Conservation (phyloP, 1,140 invertebrate species). For the Apis cerana region DNA sequence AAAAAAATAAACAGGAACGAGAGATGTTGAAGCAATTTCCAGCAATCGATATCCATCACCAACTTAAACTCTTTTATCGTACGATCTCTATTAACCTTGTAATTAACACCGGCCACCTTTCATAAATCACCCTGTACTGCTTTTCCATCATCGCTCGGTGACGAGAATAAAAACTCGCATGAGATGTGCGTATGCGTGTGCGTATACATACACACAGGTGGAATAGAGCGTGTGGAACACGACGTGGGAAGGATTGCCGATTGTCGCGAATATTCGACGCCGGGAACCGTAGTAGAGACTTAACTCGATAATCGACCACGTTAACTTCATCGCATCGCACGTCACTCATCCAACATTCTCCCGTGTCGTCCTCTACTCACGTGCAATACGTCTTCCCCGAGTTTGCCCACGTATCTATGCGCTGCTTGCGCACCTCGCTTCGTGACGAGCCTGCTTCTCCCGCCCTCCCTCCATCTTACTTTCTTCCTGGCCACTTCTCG, state of each 20-base stretch:
- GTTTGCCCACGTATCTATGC: constrained; percentile 58
- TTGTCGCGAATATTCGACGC: background rate
- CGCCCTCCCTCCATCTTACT: too few species aligned
- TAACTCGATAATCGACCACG: constrained; percentile 69
- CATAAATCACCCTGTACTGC: background rate
- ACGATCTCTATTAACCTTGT: background rate
- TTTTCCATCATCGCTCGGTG: background rate
- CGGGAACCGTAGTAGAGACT: constrained; percentile 2
- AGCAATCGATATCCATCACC: background rate
- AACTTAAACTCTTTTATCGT: constrained; percentile 9
- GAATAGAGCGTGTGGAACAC: background rate
- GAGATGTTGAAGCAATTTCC: background rate
- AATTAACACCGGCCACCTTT: background rate
- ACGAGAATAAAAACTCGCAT: background rate
- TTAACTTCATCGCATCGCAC: constrained; percentile 68
- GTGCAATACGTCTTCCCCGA: constrained; percentile 69
- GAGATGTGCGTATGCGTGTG: too few species aligned
- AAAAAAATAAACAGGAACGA: background rate
- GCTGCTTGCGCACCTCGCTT: background rate
- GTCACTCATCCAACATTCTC: constrained; percentile 67
- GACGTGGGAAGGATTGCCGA: background rate
- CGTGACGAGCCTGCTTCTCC: background rate
- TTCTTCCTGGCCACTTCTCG: too few species aligned
- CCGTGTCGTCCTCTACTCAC: constrained; percentile 61
- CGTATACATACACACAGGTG: too few species aligned